Percentiles rank a stretch among this genome's conserved stretches.
Evolutionary conservation across 2,888 invertebrate genomes (phyloP).

Genomic region (Lysandra coridon): DNA sequence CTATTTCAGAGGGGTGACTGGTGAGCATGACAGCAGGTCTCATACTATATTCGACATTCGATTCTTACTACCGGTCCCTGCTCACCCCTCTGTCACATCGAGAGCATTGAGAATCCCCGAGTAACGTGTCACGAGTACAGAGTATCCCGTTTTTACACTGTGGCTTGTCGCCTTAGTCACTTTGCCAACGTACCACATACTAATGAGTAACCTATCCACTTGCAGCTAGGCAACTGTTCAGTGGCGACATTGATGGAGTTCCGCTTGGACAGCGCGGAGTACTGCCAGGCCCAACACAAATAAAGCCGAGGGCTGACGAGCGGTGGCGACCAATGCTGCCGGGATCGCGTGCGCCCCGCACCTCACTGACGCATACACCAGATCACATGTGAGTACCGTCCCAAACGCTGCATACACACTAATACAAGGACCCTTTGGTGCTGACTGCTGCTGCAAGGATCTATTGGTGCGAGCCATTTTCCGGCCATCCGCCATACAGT

Average conservation of each 20-base stretch:
- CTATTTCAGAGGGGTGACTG: not conserved
- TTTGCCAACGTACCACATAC: no score
- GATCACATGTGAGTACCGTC: conserved; percentile 57
- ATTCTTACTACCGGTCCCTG: no score
- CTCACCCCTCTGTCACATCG: no score
- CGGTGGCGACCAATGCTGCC: conserved; percentile 71
- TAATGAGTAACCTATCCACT: conserved; percentile 50
- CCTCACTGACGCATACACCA: conserved; percentile 55
- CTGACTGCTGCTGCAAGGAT: no score
- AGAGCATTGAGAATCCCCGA: no score
- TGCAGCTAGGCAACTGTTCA: conserved; percentile 92
- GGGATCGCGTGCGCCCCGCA: conserved; percentile 63
- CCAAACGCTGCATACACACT: not conserved
- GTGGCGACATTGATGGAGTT: conserved; percentile 98
- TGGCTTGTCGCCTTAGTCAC: no score
- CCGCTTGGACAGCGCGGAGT: conserved; percentile 98
- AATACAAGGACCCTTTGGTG: no score
- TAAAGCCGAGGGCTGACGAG: conserved; percentile 79
- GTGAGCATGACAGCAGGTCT: not conserved
- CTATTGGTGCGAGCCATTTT: no score
- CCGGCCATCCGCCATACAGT: no score
- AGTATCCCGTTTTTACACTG: no score
- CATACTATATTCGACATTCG: not conserved
- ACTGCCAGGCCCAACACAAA: conserved; percentile 99
- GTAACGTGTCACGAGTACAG: no score